phyloP scores from a whole-genome alignment of 2,888 invertebrate species.

The Neria commutata region DNA sequence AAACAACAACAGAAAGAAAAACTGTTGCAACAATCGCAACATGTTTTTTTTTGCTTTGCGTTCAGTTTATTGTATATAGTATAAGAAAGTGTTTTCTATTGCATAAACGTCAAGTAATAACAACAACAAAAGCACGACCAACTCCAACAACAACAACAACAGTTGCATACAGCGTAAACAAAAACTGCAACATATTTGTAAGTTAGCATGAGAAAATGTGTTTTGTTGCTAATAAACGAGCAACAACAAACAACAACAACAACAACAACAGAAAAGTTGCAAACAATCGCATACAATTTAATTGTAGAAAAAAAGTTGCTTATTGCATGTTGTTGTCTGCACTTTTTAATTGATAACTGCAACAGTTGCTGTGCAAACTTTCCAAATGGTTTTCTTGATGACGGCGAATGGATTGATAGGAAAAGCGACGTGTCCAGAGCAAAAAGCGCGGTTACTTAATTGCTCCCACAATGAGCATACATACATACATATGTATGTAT shows the following conservation, averaged over 20 bases:
- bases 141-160: too few species aligned
- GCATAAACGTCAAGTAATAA: slow-evolving; percentile 14
- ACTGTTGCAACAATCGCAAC: not conserved
- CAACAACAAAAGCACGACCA: too few species aligned
- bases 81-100: slow-evolving; percentile 15
- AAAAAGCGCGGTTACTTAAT: too few species aligned
- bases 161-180: too few species aligned
- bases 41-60: not conserved
- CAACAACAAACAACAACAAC: not conserved
- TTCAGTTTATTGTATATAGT: not conserved
- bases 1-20: not conserved
- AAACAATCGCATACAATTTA: not conserved
- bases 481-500: too few species aligned
- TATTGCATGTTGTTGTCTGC: not conserved
- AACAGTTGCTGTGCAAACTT: not conserved
- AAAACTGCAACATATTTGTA: too few species aligned
- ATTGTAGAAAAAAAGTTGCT: not conserved
- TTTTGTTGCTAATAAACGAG: not conserved
- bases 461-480: too few species aligned
- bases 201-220: not conserved
- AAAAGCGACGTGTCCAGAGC: too few species aligned
- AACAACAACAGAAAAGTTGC: not conserved
- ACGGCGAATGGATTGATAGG: too few species aligned
- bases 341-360: not conserved
- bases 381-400: too few species aligned